Evolutionary conservation across 2,888 invertebrate genomes (phyloP).

Genomic region (Sabellastarte sp.): DNA sequence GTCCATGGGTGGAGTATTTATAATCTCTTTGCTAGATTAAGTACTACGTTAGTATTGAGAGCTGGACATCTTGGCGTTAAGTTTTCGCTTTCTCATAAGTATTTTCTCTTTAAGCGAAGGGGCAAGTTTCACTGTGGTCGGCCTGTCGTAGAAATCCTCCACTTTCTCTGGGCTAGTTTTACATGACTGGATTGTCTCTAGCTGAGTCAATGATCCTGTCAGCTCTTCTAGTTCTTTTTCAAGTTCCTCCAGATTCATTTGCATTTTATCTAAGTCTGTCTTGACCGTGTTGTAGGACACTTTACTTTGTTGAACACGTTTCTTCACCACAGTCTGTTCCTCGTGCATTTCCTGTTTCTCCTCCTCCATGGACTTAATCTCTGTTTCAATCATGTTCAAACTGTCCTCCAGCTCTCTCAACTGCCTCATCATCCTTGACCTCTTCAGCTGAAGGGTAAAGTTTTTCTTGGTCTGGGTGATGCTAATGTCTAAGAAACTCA

Average conservation of each 20-base stretch:
- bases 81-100: constrained; percentile 23
- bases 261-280: constrained; percentile 44
- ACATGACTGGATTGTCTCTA: constrained; percentile 53
- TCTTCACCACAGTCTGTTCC: constrained; percentile 38
- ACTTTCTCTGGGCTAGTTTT: constrained; percentile 54
- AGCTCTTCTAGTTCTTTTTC: constrained; percentile 47
- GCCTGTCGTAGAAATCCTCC: constrained; percentile 51
- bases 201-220: constrained; percentile 42
- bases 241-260: constrained; percentile 41
- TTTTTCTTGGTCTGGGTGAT: constrained; percentile 52
- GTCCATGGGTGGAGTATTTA: too few species aligned
- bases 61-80: constrained; percentile 2
- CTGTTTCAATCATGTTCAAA: constrained; percentile 41
- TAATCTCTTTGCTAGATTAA: too few species aligned
- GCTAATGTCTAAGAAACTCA: constrained; percentile 52
- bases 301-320: constrained; percentile 41
- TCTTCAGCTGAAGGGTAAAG: constrained; percentile 49
- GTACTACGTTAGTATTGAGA: too few species aligned
- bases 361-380: constrained; percentile 40
- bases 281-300: constrained; percentile 42
- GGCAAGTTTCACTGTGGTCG: constrained; percentile 51
- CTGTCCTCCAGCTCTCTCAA: constrained; percentile 45
- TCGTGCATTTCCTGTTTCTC: constrained; percentile 43
- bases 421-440: constrained; percentile 44
- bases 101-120: constrained; percentile 53